Base-by-base conservation (phyloP, 2,113 vertebrate genomes). In the Egretta garzetta region DNA sequence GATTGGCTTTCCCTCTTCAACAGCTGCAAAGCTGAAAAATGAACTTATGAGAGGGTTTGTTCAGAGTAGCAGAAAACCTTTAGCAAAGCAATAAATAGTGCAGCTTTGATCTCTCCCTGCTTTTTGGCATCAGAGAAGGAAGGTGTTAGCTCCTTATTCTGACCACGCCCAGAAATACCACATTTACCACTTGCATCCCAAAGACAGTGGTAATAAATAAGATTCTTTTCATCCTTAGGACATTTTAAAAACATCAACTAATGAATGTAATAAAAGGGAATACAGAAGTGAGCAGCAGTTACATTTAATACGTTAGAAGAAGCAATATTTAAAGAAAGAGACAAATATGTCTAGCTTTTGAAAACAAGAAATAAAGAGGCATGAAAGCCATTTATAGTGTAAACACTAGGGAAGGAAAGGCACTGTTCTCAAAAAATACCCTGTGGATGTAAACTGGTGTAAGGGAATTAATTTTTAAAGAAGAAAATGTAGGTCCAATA, bases 1-100 rank as follows among this genome's bases (percentile, higher is more conserved):
- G 83, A 98, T 81, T 70, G 98, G 98, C 71, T 84, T 96, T 82
- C 98, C 98, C 43, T 98, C 95, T 60, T 98, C 97, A 45, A 98
- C 75, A 39, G 95, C 98, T 94, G 97, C 87, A 93, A 99, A 99
- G 81, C 98, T 99, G 86, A 80, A 87, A 70, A 87, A 70, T 16
- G 94, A 89, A 37, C 9, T 68, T 23, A 83, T 8, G 41, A 85
- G 4, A 5, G 53, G 3, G 21, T 58, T 74, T 93, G 77, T 90
- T 75, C 53, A n/a, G 35, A 81, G 80, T 64, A 96, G 55, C 27
- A 74, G 52, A 89, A 93, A 89, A 83, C 33, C 43, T 88, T 81
- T 70, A 82, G 53, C 43, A 53, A 80, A 94, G n/a, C 12, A 59
- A 30, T 52, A 83, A 92, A 56, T 67, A 39, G 24, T 43, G 23